Evolutionary conservation across 2,113 vertebrate species (phyloP), one percentile per base, ranked within the genome.

Genomic region (Myrmecobius fasciatus): DNA sequence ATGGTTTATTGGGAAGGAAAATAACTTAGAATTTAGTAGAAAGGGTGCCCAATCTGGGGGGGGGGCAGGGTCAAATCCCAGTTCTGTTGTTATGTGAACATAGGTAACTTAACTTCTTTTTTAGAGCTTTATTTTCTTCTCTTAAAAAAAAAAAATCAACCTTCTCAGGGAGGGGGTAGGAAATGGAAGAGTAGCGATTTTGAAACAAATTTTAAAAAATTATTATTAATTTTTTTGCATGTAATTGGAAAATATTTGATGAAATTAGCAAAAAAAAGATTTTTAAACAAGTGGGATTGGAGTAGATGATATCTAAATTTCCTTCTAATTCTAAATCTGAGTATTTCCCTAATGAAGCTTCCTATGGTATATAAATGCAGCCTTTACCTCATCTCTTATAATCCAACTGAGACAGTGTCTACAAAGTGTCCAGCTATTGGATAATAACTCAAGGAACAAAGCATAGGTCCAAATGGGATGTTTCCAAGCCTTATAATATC

Each of bases 391-490:
- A 46, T 46, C 26, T 36, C 52, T 51, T 25, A 26, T 22, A 28
- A 46, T 60, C 83, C 48, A 51, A 48, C 47, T 46, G 91, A 91
- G 91, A 49, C 52, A 36, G 49, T 25, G 36, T 7, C 53, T 6
- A 25, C 20, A 12, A 26, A 7, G 4, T 60, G 91, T 88, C 93
- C 25, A 54, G 90, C 95, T 96, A 95, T 92, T 95, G 96, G 90
- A 22, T 36, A 56, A 91, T 36, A n/a, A 95, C 90, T 31, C 91
- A 26, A 9, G 12, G 51, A 91, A 14, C 60, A 12, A 91, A 31
- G 17, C 28, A 46, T 31, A 83, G 56, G 25, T 52, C 43, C 31
- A 43, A 25, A 93, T 8, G 51, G 36, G 20, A 43, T 83, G 31
- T 51, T 52, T 54, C 17, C 47, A 51, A 46, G 8, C 12, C 53